Evolutionary conservation across 1,140 invertebrate genomes (phyloP).

Genomic region (Onthophagus taurus): DNA sequence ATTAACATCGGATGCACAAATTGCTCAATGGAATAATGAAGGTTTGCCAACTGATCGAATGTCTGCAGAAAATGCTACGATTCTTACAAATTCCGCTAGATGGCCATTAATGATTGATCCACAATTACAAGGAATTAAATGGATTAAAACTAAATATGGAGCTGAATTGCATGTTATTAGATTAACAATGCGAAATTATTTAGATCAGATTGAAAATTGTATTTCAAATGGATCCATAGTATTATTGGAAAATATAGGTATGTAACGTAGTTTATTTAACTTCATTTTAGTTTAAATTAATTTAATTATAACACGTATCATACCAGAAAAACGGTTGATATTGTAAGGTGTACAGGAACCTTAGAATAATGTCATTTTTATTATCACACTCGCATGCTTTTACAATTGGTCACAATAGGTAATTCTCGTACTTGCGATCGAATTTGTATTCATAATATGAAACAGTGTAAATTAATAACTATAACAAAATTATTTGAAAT

Average conservation of each 20-base stretch:
- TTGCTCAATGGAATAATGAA: slow-evolving; percentile 91
- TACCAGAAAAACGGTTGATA: no score
- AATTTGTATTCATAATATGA: no score
- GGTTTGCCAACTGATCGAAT: slow-evolving; percentile 85
- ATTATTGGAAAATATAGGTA: slow-evolving; percentile 85
- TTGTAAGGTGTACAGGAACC: no score
- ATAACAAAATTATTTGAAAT: no score
- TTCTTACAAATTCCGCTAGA: slow-evolving; percentile 76
- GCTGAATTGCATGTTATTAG: slow-evolving; percentile 62
- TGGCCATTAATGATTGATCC: slow-evolving; percentile 96
- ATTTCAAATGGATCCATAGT: slow-evolving; percentile 64
- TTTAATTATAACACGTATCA: no score
- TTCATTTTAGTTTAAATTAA: no score
- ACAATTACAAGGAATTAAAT: slow-evolving; percentile 84
- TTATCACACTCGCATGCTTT: no score
- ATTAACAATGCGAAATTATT: slow-evolving; percentile 70
- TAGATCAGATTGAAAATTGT: slow-evolving; percentile 75
- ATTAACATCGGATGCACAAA: slow-evolving; percentile 82
- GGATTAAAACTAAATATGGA: slow-evolving; percentile 82
- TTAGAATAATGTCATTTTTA: no score
- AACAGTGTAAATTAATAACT: no score
- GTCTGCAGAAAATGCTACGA: slow-evolving; percentile 92
- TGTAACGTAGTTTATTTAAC: no score
- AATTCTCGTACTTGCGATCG: no score
- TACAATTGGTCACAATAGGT: no score